Base-by-base conservation (phyloP, 2,113 vertebrate genomes). In the Chamaea fasciata region DNA sequence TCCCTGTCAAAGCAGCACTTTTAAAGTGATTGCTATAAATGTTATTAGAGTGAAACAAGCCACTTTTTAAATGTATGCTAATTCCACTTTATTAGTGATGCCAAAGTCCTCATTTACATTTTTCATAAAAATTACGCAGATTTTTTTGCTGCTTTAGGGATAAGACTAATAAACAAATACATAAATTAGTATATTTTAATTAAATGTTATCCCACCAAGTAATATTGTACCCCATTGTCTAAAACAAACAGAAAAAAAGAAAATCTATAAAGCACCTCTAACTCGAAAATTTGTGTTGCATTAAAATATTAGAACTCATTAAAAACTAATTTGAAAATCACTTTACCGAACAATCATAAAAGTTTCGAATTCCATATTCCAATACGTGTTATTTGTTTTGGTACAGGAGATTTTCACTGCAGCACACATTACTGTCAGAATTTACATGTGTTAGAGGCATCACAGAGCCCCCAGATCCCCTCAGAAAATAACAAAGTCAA, bases 101-200 rank as follows among this genome's bases (percentile, higher is more conserved):
- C 97, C 96, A 95, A 98, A 97, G 88, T 67, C 85, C 98, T 99
- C 98, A 99, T 99, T 99, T 99, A 98, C 98, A 99, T 99, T 99
- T 99, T 98, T 99, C 99, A 99, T 99, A 99, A 99, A 96, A 98
- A 98, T 97, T 95, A 96, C 57, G 6, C 83, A 49, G 97, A 97
- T 97, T 95, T 97, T 98, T 98, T 98, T 98, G 94, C 96, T 98
- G 99, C 99, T 99, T 99, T 98, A 99, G 98, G 99, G 98, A 98
- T 98, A 99, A 98, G 98, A 97, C 98, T 99, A 99, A 99, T 99
- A 99, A 99, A 98, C 97, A 98, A 98, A 99, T 98, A 98, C 98
- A 99, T 99, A 99, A 99, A 99, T 99, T 99, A 99, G 98, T 99
- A 98, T 98, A 98, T 98, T 99, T 98, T 99, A 98, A 98, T 98